A percentile compares a stretch with the other conserved stretches of the same genome.
Evolutionary conservation across 2,113 vertebrate genomes (phyloP).

Genomic region (Xenotilapia longispinis): DNA sequence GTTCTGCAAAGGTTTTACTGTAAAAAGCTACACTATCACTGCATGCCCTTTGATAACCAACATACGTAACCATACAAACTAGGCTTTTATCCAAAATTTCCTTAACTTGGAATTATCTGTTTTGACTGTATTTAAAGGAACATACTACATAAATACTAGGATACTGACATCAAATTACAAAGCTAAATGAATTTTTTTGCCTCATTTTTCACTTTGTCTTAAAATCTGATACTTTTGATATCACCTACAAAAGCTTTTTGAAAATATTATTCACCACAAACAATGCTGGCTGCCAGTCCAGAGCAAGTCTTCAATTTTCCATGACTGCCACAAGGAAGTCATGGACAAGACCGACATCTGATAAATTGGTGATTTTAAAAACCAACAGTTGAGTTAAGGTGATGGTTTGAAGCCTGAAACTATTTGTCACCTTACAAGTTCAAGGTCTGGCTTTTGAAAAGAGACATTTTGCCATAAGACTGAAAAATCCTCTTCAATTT

Average conservation of each 20-base stretch:
- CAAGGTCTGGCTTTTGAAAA: conserved; percentile 61
- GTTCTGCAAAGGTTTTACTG: not conserved
- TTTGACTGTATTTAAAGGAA: not conserved
- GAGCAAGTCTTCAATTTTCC: conserved; percentile 35
- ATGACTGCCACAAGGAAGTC: conserved; percentile 41
- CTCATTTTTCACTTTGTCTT: not conserved
- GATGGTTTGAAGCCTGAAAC: conserved; percentile 45
- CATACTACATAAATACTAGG: not conserved
- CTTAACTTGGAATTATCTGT: not conserved
- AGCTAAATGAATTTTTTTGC: not conserved
- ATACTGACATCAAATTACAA: not conserved
- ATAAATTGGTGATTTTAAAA: conserved; percentile 59
- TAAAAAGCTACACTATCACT: not conserved
- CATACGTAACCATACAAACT: not conserved
- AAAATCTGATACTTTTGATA: conserved; percentile 13
- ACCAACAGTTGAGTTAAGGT: conserved; percentile 41
- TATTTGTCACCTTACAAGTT: conserved; percentile 61
- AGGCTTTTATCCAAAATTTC: not conserved
- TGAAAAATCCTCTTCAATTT: conserved; percentile 60
- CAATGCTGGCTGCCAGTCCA: conserved; percentile 26
- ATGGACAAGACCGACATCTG: conserved; percentile 50
- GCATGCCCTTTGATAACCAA: not conserved
- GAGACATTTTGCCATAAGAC: conserved; percentile 56
- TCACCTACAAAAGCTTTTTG: not conserved
- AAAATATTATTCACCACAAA: conserved; percentile 39